Evolutionary conservation across 1,140 invertebrate species (phyloP).

Genomic region (Heliconius himera): DNA sequence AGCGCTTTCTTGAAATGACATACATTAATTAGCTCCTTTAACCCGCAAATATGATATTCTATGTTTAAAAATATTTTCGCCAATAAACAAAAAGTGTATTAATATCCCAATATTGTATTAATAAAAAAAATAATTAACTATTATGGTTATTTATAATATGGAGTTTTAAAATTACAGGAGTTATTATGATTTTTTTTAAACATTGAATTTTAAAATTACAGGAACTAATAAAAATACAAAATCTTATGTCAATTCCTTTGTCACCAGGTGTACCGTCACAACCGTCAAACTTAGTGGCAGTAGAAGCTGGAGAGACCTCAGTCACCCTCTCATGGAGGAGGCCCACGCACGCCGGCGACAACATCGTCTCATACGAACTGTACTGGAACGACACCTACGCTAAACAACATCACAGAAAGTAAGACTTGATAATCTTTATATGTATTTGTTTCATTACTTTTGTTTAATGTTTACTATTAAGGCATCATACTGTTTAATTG

Average conservation of each 20-base stretch:
- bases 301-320: conserved; percentile 90
- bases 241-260: neutral
- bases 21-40: too few species aligned
- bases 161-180: too few species aligned
- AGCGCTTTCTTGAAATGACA: too few species aligned
- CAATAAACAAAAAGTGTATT: too few species aligned
- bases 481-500: neutral
- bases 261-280: conserved; percentile 94
- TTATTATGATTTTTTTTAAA: too few species aligned
- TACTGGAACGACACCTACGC: conserved; percentile 99
- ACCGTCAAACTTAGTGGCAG: conserved; percentile 92
- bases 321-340: conserved; percentile 95
- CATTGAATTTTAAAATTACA: too few species aligned
- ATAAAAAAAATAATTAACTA: too few species aligned
- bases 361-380: conserved; percentile 96
- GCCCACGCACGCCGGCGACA: conserved; percentile 94
- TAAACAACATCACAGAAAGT: conserved; percentile 88
- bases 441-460: neutral
- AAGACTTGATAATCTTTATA: conserved; percentile 42
- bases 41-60: too few species aligned
- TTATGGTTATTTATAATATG: too few species aligned
- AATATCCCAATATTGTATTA: too few species aligned
- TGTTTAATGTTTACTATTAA: neutral
- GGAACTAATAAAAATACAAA: too few species aligned
- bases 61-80: too few species aligned